These are phyloP conservation scores for Lineus longissimus DNA, from an alignment of 1,140 invertebrate genomes.

Conservation along the genomic window DNA sequence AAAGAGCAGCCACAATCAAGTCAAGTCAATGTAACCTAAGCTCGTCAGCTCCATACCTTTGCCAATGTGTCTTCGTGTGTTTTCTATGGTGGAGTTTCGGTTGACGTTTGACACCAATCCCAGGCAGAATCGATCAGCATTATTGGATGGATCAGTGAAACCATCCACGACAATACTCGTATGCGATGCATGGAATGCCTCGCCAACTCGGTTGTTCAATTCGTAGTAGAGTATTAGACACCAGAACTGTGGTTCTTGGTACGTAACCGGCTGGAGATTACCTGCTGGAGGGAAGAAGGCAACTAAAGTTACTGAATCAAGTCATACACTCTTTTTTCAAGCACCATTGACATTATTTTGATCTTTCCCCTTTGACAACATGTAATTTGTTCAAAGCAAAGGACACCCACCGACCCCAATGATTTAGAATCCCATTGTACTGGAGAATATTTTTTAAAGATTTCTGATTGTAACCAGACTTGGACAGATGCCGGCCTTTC, in stretches of 20 bases:
- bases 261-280: slow-evolving; percentile 49
- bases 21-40: too few relatives aligned
- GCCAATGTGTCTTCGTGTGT: slow-evolving; percentile 92
- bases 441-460: too few relatives aligned
- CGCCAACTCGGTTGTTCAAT: slow-evolving; percentile 89
- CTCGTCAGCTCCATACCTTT: slow-evolving; percentile 71
- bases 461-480: too few relatives aligned
- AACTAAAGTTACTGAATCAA: slow-evolving; percentile 2
- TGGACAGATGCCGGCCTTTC: too few relatives aligned
- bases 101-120: slow-evolving; percentile 96
- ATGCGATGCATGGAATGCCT: slow-evolving; percentile 88
- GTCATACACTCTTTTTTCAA: too few relatives aligned
- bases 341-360: too few relatives aligned
- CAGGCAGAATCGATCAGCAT: slow-evolving; percentile 88
- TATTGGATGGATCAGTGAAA: slow-evolving; percentile 89
- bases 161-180: slow-evolving; percentile 92
- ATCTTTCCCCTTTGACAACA: too few relatives aligned
- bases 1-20: too few relatives aligned
- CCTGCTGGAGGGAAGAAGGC: background rate
- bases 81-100: slow-evolving; percentile 97
- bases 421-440: too few relatives aligned
- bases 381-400: too few relatives aligned
- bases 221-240: slow-evolving; percentile 95
- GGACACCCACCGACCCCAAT: too few relatives aligned
- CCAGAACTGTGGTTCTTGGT: slow-evolving; percentile 89